These are phyloP conservation scores for Cryptoblepharus egeriae DNA, from an alignment of 2,797 vertebrate species.

Conservation along the genomic window DNA sequence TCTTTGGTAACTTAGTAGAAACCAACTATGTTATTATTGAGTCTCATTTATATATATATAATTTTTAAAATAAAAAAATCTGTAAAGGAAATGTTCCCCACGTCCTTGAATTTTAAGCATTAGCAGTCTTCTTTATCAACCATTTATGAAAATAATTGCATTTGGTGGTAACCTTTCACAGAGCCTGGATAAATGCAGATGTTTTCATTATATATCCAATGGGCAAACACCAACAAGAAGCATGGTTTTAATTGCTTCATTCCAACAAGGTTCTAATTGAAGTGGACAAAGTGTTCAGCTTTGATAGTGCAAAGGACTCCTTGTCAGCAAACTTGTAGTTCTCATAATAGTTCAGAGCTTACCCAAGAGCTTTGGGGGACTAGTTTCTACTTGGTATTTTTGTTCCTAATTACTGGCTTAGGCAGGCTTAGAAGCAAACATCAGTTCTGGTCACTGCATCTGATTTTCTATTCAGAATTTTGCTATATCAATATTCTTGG, in stretches of 20 bases:
- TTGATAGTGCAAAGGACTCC: background rate
- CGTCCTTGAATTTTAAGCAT: constrained; percentile 27
- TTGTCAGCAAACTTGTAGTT: background rate
- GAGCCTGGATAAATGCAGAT: background rate
- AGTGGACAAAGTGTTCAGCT: constrained; percentile 23
- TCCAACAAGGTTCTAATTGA: background rate
- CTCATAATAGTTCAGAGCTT: background rate
- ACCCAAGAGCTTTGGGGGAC: background rate
- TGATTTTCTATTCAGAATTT: background rate
- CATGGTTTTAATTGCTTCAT: background rate
- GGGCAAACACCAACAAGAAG: background rate
- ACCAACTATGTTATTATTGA: constrained; percentile 61
- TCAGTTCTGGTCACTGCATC: background rate
- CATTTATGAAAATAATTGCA: constrained; percentile 26
- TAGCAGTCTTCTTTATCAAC: constrained; percentile 34
- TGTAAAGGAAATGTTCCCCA: constrained; percentile 48
- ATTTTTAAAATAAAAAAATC: background rate
- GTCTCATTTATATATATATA: constrained; percentile 40
- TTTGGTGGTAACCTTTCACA: background rate
- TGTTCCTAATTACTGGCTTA: background rate
- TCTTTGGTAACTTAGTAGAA: constrained; percentile 58
- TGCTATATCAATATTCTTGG: background rate
- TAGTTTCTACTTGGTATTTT: background rate
- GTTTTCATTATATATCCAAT: constrained; percentile 14
- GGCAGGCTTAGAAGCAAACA: background rate